These are phyloP conservation scores for Anabacerthia variegaticeps DNA, from an alignment of 2,797 vertebrate genomes.

Conservation along the genomic window DNA sequence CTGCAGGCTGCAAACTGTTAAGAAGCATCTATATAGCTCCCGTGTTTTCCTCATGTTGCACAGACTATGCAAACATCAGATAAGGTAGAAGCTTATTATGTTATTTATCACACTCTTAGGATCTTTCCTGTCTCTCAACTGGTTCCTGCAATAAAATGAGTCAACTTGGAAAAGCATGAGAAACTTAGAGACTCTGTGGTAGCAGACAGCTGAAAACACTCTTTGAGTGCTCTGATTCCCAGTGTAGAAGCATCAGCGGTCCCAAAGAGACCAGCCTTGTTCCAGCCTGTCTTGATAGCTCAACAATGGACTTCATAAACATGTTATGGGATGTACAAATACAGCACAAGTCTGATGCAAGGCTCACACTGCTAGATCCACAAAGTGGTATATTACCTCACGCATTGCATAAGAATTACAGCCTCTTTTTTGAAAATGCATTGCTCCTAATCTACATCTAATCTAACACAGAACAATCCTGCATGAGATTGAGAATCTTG, in stretches of 20 bases:
- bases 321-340: not conserved
- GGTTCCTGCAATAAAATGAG: not conserved
- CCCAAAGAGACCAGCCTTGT: not conserved
- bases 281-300: not conserved
- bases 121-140: not conserved
- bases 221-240: not conserved
- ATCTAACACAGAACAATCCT: not conserved
- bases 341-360: not conserved
- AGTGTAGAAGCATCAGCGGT: not conserved
- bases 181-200: not conserved
- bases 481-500: accelerated
- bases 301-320: not conserved
- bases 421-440: not conserved
- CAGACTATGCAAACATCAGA: not conserved
- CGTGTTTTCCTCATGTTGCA: not conserved
- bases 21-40: not conserved
- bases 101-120: not conserved
- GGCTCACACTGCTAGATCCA: not conserved
- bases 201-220: not conserved
- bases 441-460: not conserved
- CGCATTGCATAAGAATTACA: not conserved
- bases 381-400: not conserved
- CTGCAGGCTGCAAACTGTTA: not conserved
- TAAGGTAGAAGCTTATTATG: not conserved
- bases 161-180: not conserved